A percentile compares a stretch with the other conserved stretches of the same genome.
phyloP scores from a whole-genome alignment of 1,140 invertebrate genomes.

The Drosophila cardini region DNA sequence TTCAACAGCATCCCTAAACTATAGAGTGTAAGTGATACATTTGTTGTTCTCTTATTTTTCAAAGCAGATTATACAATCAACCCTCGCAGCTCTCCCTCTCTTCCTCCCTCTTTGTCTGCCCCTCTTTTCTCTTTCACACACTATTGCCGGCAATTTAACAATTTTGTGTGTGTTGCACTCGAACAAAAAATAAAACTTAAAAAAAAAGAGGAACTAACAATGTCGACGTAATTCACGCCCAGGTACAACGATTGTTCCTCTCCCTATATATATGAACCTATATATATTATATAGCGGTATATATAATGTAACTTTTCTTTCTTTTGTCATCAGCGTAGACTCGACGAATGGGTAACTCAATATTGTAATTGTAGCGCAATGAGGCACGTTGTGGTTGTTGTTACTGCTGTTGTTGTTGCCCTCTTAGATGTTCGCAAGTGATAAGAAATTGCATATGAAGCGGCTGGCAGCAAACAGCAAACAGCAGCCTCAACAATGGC shows the following conservation, averaged over 20 bases:
- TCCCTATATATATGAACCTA: constrained; percentile 22
- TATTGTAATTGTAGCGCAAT: constrained; percentile 85
- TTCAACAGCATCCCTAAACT: constrained; percentile 37
- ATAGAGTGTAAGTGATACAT: constrained; percentile 55
- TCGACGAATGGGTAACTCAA: constrained; percentile 82
- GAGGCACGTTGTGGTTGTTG: constrained; percentile 61
- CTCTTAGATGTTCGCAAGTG: constrained; percentile 83
- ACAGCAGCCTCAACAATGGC: constrained; percentile 66
- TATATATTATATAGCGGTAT: constrained; percentile 13
- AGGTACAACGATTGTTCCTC: constrained; percentile 57
- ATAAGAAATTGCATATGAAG: constrained; percentile 83
- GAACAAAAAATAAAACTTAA: constrained; percentile 44
- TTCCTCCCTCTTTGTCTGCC: too few species aligned
- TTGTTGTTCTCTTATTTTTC: constrained; percentile 34
- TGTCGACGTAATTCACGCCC: constrained; percentile 83
- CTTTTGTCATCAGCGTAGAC: constrained; percentile 50
- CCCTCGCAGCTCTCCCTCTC: constrained; percentile 38
- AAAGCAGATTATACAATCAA: constrained; percentile 54
- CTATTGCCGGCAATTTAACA: constrained; percentile 74
- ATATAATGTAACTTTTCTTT: constrained; percentile 68
- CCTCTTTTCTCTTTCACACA: constrained; percentile 25
- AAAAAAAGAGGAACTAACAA: constrained; percentile 58
- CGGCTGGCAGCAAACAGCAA: constrained; percentile 16
- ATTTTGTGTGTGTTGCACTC: constrained; percentile 56
- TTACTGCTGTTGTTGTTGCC: constrained; percentile 62